A percentile compares a stretch with the other conserved stretches of the same genome.
phyloP scores from a whole-genome alignment of 2,113 vertebrate genomes.

The Pyxicephalus adspersus region DNA sequence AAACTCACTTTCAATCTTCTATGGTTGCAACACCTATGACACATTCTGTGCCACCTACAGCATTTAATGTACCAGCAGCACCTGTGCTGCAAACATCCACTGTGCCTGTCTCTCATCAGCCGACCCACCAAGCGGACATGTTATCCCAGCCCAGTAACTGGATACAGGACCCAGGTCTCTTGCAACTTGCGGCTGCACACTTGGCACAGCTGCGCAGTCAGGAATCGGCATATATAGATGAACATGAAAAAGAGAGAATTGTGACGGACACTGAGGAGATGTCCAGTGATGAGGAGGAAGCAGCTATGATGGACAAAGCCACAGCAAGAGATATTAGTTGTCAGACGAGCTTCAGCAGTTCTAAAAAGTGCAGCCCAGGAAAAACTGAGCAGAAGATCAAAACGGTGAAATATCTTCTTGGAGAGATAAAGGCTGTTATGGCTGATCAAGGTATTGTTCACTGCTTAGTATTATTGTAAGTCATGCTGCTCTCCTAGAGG shows the following conservation, averaged over 20 bases:
- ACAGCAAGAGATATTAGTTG: constrained; percentile 71
- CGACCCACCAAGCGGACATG: constrained; percentile 56
- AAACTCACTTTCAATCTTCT: constrained; percentile 32
- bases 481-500: too few relatives aligned
- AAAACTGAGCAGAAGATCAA: constrained; percentile 69
- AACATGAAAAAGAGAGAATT: constrained; percentile 57
- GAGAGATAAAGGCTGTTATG: constrained; percentile 81
- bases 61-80: constrained; percentile 31
- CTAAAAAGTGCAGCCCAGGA: constrained; percentile 64
- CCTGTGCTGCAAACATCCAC: constrained; percentile 31
- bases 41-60: constrained; percentile 40
- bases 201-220: constrained; percentile 64
- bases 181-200: constrained; percentile 68
- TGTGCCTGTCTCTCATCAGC: constrained; percentile 42
- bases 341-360: constrained; percentile 64
- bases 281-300: constrained; percentile 68
- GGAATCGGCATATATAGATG: constrained; percentile 34
- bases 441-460: constrained; percentile 76
- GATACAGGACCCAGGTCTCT: constrained; percentile 66
- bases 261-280: constrained; percentile 59
- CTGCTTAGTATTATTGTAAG: too few relatives aligned
- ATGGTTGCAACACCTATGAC: constrained; percentile 37
- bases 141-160: constrained; percentile 53
- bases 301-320: constrained; percentile 61
- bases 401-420: constrained; percentile 76